phyloP scores from a whole-genome alignment of 2,888 invertebrate genomes.

The Apoda limacodes region DNA sequence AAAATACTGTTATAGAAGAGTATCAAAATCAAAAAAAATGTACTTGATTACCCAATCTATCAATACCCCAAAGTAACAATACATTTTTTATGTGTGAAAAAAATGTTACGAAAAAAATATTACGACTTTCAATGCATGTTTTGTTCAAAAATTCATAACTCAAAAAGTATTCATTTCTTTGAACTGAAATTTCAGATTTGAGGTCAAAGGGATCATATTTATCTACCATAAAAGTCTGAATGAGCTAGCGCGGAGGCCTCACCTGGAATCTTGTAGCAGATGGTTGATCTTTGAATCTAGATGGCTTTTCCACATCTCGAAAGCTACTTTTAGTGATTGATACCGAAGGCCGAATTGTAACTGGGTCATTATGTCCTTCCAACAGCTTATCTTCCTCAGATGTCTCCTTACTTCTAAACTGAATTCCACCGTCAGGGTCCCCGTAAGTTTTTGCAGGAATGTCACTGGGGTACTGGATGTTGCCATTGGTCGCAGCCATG shows the following conservation, averaged over 20 bases:
- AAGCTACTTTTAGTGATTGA: conserved; percentile 72
- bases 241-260: too few relatives aligned
- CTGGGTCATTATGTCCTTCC: conserved; percentile 30
- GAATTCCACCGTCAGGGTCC: conserved; percentile 48
- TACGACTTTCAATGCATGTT: too few relatives aligned
- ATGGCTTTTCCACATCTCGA: conserved; percentile 72
- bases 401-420: conserved; percentile 38
- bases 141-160: background rate
- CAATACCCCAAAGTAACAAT: too few relatives aligned
- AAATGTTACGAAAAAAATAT: too few relatives aligned
- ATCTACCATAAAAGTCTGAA: too few relatives aligned
- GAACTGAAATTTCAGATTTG: too few relatives aligned
- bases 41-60: too few relatives aligned
- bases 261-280: conserved; percentile 74
- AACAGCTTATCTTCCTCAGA: conserved; percentile 43
- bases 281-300: conserved; percentile 71
- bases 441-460: conserved; percentile 31
- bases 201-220: too few relatives aligned
- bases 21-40: too few relatives aligned
- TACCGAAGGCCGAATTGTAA: conserved; percentile 28
- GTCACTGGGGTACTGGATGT: conserved; percentile 54
- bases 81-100: too few relatives aligned
- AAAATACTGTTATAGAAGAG: too few relatives aligned
- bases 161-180: background rate
- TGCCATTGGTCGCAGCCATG: conserved; percentile 65